Percentiles rank a stretch among this genome's conserved stretches.
phyloP scores from a whole-genome alignment of 1,140 invertebrate genomes.

The Drosophila biarmipes region DNA sequence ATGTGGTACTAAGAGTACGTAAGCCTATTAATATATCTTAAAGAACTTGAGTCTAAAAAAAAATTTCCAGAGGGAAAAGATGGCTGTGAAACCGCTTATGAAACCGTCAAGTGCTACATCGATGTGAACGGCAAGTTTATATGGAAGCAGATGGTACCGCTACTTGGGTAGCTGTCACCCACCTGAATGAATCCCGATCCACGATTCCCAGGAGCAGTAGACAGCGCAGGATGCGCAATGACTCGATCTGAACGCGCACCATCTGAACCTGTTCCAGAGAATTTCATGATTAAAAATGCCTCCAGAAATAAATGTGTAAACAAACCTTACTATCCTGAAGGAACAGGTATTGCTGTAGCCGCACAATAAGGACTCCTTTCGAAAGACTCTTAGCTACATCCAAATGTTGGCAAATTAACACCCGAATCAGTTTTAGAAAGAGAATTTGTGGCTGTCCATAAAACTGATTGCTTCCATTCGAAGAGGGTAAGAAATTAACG shows the following conservation, averaged over 20 bases:
- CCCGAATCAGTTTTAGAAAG: slow-evolving; percentile 68
- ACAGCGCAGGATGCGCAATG: slow-evolving; percentile 75
- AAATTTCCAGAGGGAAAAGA: slow-evolving; percentile 58
- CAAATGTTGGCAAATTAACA: slow-evolving; percentile 71
- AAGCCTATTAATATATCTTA: neutral
- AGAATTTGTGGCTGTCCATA: slow-evolving; percentile 73
- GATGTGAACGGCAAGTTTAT: slow-evolving; percentile 58
- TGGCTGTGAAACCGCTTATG: slow-evolving; percentile 69
- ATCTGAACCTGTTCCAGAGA: slow-evolving; percentile 59
- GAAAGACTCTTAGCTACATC: slow-evolving; percentile 59
- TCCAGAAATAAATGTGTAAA: neutral
- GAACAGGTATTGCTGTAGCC: slow-evolving; percentile 66
- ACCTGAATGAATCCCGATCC: slow-evolving; percentile 67
- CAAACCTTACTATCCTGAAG: slow-evolving; percentile 64
- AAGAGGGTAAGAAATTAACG: slow-evolving; percentile 86
- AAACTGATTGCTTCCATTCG: slow-evolving; percentile 32
- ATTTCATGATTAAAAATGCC: slow-evolving; percentile 4
- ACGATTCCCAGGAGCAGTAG: slow-evolving; percentile 67
- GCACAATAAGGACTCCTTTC: slow-evolving; percentile 42
- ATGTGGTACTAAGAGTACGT: slow-evolving; percentile 66
- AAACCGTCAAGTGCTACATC: slow-evolving; percentile 66
- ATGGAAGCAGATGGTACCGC: slow-evolving; percentile 16
- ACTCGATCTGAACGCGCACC: slow-evolving; percentile 87
- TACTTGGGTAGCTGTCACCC: slow-evolving; percentile 48
- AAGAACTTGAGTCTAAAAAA: neutral